These are phyloP conservation scores for Prorops nasuta DNA, from an alignment of 1,140 invertebrate species.

Conservation along the genomic window DNA sequence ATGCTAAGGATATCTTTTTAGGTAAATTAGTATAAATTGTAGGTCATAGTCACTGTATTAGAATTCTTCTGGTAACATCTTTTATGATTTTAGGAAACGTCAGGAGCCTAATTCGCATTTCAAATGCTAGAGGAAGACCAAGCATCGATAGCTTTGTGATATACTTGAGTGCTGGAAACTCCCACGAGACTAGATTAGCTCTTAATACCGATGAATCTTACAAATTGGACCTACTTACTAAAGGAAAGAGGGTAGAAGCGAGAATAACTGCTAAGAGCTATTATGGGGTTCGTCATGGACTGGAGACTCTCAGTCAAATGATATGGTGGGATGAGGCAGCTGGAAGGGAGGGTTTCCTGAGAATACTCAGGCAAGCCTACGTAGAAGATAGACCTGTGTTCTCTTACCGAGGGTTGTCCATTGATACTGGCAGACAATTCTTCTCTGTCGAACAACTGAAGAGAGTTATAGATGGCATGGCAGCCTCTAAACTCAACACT, in stretches of 20 bases:
- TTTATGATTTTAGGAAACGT: conserved; percentile 40
- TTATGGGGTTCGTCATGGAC: conserved; percentile 75
- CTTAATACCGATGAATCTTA: conserved; percentile 76
- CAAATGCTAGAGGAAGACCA: conserved; percentile 41
- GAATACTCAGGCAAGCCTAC: conserved; percentile 51
- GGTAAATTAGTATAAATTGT: conserved; percentile 24
- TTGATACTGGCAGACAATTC: conserved; percentile 78
- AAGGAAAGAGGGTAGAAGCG: conserved; percentile 58
- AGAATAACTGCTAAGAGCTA: conserved; percentile 68
- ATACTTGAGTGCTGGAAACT: conserved; percentile 36
- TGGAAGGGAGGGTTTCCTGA: conserved; percentile 61
- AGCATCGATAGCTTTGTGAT: conserved; percentile 43
- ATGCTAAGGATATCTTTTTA: conserved; percentile 50
- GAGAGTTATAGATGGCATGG: conserved; percentile 77
- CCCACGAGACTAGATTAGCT: conserved; percentile 52
- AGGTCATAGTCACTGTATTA: not conserved
- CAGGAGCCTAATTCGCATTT: conserved; percentile 38
- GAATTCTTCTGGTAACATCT: not conserved
- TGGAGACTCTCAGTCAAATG: conserved; percentile 77
- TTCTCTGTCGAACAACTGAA: conserved; percentile 65
- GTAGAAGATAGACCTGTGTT: conserved; percentile 72
- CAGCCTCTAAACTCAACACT: conserved; percentile 78
- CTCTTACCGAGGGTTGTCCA: conserved; percentile 68
- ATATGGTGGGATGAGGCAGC: conserved; percentile 73
- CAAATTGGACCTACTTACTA: conserved; percentile 60